Conservation (phyloP, 2,113 vertebrate species). For the Struthidea cinerea region DNA sequence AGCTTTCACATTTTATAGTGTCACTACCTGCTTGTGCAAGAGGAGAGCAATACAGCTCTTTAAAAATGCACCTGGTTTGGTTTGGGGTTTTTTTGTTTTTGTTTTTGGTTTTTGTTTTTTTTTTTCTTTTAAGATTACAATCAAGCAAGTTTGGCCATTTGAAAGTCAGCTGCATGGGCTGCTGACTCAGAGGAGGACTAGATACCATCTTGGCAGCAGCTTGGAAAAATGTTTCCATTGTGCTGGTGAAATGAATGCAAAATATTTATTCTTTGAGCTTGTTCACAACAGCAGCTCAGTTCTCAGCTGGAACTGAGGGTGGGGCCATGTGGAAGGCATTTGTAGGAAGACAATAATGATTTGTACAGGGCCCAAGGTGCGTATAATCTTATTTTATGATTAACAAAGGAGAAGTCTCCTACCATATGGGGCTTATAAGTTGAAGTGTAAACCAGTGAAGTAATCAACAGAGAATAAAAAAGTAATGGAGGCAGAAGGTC, state of each 20-base stretch:
- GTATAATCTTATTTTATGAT: background rate
- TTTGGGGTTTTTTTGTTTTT: background rate
- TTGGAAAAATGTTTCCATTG: conserved; percentile 45
- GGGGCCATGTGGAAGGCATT: background rate
- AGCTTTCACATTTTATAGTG: background rate
- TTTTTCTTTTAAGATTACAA: conserved; percentile 12
- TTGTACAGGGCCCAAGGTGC: background rate
- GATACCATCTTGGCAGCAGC: conserved; percentile 25
- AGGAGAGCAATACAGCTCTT: background rate
- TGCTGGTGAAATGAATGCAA: conserved; percentile 45
- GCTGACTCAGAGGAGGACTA: conserved; percentile 14
- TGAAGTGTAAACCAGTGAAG: background rate
- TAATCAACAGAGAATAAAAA: background rate
- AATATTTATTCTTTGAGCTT: conserved; percentile 34
- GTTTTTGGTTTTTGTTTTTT: background rate
- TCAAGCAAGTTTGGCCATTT: conserved; percentile 34
- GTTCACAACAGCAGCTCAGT: conserved; percentile 45
- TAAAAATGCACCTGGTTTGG: background rate
- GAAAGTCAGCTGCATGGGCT: conserved; percentile 48
- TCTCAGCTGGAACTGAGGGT: conserved; percentile 26
- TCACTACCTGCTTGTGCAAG: background rate
- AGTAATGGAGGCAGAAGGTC: background rate
- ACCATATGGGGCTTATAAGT: background rate
- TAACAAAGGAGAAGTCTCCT: conserved; percentile 3
- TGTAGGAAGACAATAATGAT: background rate